phyloP scores from a whole-genome alignment of 30 jellyfish, hydroid and myxozoan genomes.

The Cassiopea xamachana region DNA sequence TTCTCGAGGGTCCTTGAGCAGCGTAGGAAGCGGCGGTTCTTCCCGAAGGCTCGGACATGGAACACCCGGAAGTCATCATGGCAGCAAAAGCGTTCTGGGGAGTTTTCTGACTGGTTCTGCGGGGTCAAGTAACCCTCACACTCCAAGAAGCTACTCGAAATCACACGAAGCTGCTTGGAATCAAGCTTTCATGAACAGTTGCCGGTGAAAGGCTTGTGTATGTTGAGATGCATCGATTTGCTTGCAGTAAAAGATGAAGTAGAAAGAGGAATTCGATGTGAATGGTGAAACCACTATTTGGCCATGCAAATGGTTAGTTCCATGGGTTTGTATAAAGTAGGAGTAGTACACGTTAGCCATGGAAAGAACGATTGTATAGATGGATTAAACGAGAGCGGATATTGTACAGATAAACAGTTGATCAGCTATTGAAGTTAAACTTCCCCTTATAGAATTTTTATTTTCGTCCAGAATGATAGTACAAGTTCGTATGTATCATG shows the following conservation, averaged over 20 bases:
- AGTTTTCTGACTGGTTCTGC: constrained; percentile 47
- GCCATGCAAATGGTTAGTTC: not conserved
- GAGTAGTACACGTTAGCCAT: not conserved
- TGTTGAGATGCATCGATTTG: not conserved
- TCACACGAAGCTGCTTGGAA: constrained; percentile 76
- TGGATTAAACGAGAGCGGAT: not conserved
- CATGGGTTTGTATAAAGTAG: not conserved
- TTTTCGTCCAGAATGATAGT: not conserved
- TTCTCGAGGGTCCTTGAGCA: constrained; percentile 50
- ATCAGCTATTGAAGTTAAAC: not conserved
- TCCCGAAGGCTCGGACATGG: constrained; percentile 74
- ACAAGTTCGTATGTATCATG: no score
- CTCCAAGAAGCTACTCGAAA: constrained; percentile 61
- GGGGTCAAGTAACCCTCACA: constrained; percentile 39
- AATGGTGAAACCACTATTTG: not conserved
- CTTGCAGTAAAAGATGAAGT: not conserved
- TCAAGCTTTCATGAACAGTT: constrained; percentile 67
- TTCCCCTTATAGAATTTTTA: no score
- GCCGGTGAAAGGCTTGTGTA: constrained; percentile 29
- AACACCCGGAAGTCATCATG: constrained; percentile 66
- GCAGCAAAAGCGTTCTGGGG: constrained; percentile 62
- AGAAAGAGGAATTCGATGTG: no score
- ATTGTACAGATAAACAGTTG: not conserved
- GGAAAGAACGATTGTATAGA: not conserved
- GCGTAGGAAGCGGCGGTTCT: constrained; percentile 73